These are phyloP conservation scores for Apogon hyalosoma DNA, from an alignment of 2,797 vertebrate species.

Conservation along the genomic window DNA sequence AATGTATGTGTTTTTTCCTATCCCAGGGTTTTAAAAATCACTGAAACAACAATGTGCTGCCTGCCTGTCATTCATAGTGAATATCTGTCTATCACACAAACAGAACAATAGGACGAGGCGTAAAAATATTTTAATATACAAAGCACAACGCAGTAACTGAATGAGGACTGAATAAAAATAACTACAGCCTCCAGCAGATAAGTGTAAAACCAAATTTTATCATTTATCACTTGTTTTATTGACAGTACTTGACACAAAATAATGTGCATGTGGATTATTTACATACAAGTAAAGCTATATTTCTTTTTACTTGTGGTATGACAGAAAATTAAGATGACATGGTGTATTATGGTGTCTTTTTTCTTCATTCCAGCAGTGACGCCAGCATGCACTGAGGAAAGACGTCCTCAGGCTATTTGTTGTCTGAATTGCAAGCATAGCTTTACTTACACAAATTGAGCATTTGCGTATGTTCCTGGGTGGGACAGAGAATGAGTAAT, in stretches of 20 bases:
- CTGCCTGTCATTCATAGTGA: slow-evolving; percentile 10
- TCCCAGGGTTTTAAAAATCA: slow-evolving; percentile 21
- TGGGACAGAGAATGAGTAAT: slow-evolving; percentile 45
- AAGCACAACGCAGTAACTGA: background rate
- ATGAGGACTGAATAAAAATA: background rate
- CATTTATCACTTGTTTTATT: background rate
- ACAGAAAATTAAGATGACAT: slow-evolving; percentile 2
- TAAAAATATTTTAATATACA: background rate
- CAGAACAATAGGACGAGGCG: background rate
- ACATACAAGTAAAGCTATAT: background rate
- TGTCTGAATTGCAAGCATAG: slow-evolving; percentile 21
- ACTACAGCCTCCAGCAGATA: background rate
- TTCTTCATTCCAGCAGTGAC: slow-evolving; percentile 16
- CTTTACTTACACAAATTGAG: slow-evolving; percentile 26
- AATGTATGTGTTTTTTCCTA: background rate
- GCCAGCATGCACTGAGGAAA: slow-evolving; percentile 7
- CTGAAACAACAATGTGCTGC: background rate
- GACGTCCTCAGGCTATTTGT: slow-evolving; percentile 23
- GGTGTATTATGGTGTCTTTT: slow-evolving; percentile 5
- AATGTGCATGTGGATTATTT: slow-evolving; percentile 4
- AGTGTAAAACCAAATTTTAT: background rate
- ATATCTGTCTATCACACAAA: slow-evolving; percentile 17
- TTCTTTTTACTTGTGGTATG: slow-evolving; percentile 1
- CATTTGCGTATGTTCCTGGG: slow-evolving; percentile 16
- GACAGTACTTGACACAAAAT: background rate